A percentile compares a stretch with the other conserved stretches of the same genome.
Conservation (phyloP, 2,797 vertebrate genomes). For the Micrastur ruficollis region DNA sequence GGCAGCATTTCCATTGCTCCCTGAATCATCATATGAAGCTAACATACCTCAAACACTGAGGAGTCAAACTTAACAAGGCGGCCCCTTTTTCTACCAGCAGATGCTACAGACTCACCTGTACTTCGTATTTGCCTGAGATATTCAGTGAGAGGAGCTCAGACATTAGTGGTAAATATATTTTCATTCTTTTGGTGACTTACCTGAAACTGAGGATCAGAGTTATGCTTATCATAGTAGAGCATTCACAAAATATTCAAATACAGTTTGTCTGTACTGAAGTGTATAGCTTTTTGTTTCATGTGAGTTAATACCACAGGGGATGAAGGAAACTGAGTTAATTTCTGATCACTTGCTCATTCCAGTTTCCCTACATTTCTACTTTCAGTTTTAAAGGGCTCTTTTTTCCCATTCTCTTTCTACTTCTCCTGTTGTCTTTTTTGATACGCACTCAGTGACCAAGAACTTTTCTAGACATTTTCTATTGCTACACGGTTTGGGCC, state of each 20-base stretch:
- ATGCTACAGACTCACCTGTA: neutral
- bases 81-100: neutral
- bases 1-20: neutral
- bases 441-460: neutral
- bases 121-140: neutral
- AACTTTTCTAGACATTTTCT: neutral
- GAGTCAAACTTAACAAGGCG: neutral
- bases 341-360: neutral
- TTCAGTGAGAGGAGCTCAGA: neutral
- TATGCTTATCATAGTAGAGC: neutral
- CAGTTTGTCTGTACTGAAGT: neutral
- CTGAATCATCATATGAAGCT: neutral
- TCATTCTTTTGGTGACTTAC: neutral
- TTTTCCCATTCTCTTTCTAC: neutral
- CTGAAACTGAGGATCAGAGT: neutral
- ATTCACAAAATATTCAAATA: neutral
- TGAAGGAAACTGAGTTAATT: neutral
- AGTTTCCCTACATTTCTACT: neutral
- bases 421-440: neutral
- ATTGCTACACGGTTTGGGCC: neutral
- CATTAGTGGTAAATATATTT: neutral
- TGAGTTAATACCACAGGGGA: neutral
- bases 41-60: neutral
- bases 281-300: neutral
- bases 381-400: neutral